Conservation (phyloP, 2,888 invertebrate genomes). For the Xylota sylvarum region DNA sequence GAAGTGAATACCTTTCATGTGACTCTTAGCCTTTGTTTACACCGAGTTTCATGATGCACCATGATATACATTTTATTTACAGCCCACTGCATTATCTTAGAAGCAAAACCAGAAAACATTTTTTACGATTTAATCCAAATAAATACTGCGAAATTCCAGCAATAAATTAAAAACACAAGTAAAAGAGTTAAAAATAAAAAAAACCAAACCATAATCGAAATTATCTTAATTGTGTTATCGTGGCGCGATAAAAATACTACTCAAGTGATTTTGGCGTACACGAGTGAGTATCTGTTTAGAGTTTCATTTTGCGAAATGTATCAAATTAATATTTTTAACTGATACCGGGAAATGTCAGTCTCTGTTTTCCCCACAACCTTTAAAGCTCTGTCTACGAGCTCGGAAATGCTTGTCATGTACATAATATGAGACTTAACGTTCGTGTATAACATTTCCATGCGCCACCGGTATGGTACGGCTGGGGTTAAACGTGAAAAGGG, state of each 20-base stretch:
- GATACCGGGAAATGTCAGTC: not conserved
- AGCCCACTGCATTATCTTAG: not conserved
- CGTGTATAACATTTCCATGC: constrained; percentile 46
- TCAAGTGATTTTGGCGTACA: not conserved
- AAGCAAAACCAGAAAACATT: not conserved
- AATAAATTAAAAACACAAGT: not conserved
- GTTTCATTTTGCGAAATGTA: not conserved
- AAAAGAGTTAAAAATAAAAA: not conserved
- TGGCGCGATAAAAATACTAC: constrained; percentile 1
- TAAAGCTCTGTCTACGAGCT: constrained; percentile 15
- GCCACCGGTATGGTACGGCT: not conserved
- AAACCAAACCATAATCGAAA: not conserved
- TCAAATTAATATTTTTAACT: constrained; percentile 16
- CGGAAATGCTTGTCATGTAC: constrained; percentile 35
- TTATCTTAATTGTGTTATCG: constrained; percentile 15
- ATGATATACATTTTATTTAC: not conserved
- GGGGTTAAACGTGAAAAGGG: constrained; percentile 48
- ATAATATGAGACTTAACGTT: constrained; percentile 3
- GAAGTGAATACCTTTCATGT: not conserved
- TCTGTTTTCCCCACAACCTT: constrained; percentile 5
- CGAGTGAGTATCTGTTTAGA: not conserved
- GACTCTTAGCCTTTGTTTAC: constrained; percentile 2
- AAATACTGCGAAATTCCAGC: not conserved
- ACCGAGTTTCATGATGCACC: not conserved
- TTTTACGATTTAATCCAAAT: constrained; percentile 1